Evolutionary conservation across 35 echinoderm and acorn worm species (phyloP).

Genomic region (Eucidaris tribuloides): DNA sequence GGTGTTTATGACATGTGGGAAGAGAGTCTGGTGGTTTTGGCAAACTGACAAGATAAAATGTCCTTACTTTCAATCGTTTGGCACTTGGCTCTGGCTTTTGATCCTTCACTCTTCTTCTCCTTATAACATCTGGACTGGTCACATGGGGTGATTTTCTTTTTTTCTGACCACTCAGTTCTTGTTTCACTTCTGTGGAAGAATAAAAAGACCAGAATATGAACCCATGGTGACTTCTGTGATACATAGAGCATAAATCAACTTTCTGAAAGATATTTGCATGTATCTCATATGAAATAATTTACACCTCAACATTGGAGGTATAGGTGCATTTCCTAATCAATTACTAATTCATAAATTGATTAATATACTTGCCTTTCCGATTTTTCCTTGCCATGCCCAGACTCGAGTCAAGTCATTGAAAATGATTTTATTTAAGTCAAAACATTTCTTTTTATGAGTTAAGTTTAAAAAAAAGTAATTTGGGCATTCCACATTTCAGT

Average conservation of each 20-base stretch:
- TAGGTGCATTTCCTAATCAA: no score
- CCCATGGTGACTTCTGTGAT: neutral
- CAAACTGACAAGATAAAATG: neutral
- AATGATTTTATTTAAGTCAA: no score
- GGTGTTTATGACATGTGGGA: neutral
- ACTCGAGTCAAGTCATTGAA: no score
- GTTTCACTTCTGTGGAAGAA: neutral
- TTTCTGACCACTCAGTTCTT: neutral
- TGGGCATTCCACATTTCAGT: no score
- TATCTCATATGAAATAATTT: neutral
- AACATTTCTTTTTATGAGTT: no score
- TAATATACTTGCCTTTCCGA: no score
- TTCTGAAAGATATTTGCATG: neutral
- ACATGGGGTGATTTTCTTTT: conserved; percentile 6
- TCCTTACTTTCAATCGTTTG: neutral
- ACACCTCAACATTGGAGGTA: no score
- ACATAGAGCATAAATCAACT: neutral
- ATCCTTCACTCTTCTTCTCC: neutral
- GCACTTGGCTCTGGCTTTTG: conserved; percentile 1
- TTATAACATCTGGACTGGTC: neutral
- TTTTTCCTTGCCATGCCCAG: no score
- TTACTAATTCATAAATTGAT: no score
- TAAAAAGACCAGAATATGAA: neutral
- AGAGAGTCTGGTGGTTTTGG: neutral
- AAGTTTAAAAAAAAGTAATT: no score